Base-by-base conservation (phyloP, 2,797 vertebrate species). In the Bothrops alternatus region DNA sequence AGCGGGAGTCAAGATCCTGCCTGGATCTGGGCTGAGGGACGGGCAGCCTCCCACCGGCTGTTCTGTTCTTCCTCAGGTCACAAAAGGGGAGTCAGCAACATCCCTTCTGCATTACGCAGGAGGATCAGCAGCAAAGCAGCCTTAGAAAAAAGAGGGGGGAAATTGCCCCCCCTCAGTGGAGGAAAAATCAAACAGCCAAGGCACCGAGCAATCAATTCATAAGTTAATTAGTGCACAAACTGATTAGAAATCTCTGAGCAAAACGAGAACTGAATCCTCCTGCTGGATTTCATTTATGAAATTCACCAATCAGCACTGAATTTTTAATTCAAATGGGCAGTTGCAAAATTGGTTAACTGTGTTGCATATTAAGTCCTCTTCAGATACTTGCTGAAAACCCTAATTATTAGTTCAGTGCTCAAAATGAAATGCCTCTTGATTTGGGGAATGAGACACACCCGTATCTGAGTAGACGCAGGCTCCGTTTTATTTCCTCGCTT, bases 361-460 rank as follows among this genome's bases (percentile, higher is more conserved):
- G 55, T 58, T 92, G 91, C 57, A 61, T 89, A 82, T 89, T 92
- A 89, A 82, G 69, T 61, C 60, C 56, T 26, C 87, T 82, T 89
- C 87, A 85, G 82, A 89, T 89, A 32, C 56, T 89, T 32, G 73
- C 42, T 82, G 13, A 92, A 53, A 89, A 57, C 69, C 57, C 65
- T 82, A 89, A 85, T 89, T 82, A 89, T 88, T 82, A 50, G 55
- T 56, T 92, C 65, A 58, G 16, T 53, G 87, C 69, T 82, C 69
- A 57, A 87, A 87, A 69, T 47, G 42, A 53, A 82, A 85, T 11
- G 56, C 37, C 50, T 18, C 53, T 57, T 61, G 91, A 61, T 53
- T 82, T 18, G 11, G 55, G 42, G 20, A 53, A 53, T 13, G 12
- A 47, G 60, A 89, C 37, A 1, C 47, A 1, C 57, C 23, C 32